Percentiles rank a stretch among this genome's conserved stretches.
These are phyloP conservation scores for Lophochroa leadbeateri DNA, from an alignment of 2,113 vertebrate species.

Conservation along the genomic window DNA sequence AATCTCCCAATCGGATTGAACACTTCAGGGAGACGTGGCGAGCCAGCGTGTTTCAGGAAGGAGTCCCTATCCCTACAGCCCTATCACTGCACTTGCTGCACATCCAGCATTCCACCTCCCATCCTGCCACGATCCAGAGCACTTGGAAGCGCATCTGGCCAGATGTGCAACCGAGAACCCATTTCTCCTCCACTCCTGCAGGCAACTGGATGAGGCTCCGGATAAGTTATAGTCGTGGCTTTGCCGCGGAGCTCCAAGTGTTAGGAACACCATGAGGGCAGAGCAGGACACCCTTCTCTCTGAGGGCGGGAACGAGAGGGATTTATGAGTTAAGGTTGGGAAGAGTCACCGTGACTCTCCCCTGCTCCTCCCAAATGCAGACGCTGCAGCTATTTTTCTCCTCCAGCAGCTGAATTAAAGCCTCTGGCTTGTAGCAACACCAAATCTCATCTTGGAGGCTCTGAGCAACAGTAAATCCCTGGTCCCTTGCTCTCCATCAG, in stretches of 20 bases:
- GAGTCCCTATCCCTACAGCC: background rate
- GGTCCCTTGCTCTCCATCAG: background rate
- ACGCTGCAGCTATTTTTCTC: background rate
- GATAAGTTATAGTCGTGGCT: background rate
- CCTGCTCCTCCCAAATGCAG: conserved; percentile 10
- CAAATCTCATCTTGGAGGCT: conserved; percentile 21
- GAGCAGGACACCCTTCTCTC: background rate
- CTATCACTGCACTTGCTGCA: accelerated
- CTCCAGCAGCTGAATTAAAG: conserved; percentile 36
- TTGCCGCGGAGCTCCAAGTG: background rate
- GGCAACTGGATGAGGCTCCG: background rate
- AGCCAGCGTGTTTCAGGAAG: accelerated
- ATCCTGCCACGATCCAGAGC: accelerated
- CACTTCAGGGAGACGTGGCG: background rate
- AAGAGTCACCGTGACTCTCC: background rate
- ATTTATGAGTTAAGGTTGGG: conserved; percentile 5
- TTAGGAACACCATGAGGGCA: background rate
- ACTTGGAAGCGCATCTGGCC: conserved; percentile 23
- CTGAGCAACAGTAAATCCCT: conserved; percentile 57
- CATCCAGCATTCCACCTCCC: background rate
- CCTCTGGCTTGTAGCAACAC: background rate
- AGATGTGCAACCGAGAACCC: background rate
- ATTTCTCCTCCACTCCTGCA: background rate
- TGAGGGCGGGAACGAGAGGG: background rate
- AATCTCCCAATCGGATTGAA: background rate